These are phyloP conservation scores for Kryptopterus vitreolus DNA, from an alignment of 2,797 vertebrate genomes.

Conservation along the genomic window DNA sequence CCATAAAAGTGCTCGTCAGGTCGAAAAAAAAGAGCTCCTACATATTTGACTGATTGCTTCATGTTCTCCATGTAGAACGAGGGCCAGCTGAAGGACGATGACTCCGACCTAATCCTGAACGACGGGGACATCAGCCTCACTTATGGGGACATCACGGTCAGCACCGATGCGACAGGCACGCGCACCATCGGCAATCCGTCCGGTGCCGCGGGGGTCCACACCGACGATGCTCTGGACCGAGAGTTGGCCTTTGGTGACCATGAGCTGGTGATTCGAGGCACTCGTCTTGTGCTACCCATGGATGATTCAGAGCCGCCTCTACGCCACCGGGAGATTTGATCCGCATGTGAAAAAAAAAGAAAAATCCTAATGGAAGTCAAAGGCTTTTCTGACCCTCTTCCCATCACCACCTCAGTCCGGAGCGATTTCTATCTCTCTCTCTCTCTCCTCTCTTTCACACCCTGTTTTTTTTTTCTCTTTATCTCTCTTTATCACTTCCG, in stretches of 20 bases:
- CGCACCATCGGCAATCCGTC: conserved; percentile 62
- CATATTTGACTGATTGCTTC: background rate
- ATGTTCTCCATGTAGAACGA: conserved; percentile 79
- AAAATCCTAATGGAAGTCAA: conserved; percentile 55
- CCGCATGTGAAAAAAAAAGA: conserved; percentile 54
- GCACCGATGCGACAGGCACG: conserved; percentile 73
- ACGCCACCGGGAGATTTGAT: conserved; percentile 51
- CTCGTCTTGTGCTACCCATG: conserved; percentile 93
- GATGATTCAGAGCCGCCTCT: conserved; percentile 89
- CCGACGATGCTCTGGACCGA: conserved; percentile 82
- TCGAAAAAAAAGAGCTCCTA: background rate
- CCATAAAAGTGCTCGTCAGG: background rate
- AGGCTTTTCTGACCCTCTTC: conserved; percentile 37
- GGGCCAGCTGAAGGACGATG: conserved; percentile 90
- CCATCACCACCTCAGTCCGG: conserved; percentile 29
- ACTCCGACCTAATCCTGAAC: conserved; percentile 93
- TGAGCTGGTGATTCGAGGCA: conserved; percentile 91
- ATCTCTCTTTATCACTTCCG: conserved; percentile 2
- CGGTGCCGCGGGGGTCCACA: conserved; percentile 64
- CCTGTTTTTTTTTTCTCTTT: background rate
- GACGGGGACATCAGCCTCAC: conserved; percentile 90
- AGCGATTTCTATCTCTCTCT: conserved; percentile 22
- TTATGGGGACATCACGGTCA: conserved; percentile 89
- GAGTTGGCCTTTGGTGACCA: conserved; percentile 87
- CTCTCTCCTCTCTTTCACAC: conserved; percentile 25